Evolutionary conservation across 2,888 invertebrate genomes (phyloP), one percentile per base, ranked within the genome.

Genomic region (Monoplex corrugatus): DNA sequence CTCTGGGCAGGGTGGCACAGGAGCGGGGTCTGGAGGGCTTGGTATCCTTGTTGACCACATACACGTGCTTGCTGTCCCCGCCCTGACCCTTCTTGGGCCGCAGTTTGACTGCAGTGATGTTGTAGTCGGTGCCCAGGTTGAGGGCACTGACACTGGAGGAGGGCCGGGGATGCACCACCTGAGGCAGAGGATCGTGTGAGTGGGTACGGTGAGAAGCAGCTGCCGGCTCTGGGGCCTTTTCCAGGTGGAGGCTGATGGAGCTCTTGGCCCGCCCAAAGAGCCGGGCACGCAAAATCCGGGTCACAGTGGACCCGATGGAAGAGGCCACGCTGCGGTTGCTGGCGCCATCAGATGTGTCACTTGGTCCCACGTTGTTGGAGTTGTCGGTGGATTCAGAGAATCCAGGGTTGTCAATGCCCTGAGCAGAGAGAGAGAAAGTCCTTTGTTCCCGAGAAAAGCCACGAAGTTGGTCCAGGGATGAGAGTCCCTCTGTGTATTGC

Each of bases 1-100:
- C 92, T 43, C 92, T 86, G 1, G 93, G 93, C 38, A 93, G 89
- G 1, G 93, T 93, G 45, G 92, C 90, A 89, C 93, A 92, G 45
- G 91, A 91, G 0, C 91, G 87, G 2, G 91, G 91, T 63, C 91
- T 80, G 50, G 57, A 83, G 38, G 90, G 90, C 78, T 89, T 90
- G 80, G 89, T 89, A 83, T 91, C 91, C 63, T 86, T 86, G 90
- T 89, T 91, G 80, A 91, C 90, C 28, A 91, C 91, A 78, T 91
- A 90, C 57, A 91, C 90, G 82, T 91, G 91, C 86, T 91, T 91
- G 87, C 82, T 87, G 83, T 88, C 88, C 16, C 88, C 50, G 35
- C 83, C 50, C 68, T 88, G 88, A 23, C 88, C 88, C 68, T 91
- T 91, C 78, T 91, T 91, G 83, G 89, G 86, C 40, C 91, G 84